Evolutionary conservation across 1,140 invertebrate genomes (phyloP), one percentile per base, ranked within the genome.

Genomic region (Wasmannia auropunctata): DNA sequence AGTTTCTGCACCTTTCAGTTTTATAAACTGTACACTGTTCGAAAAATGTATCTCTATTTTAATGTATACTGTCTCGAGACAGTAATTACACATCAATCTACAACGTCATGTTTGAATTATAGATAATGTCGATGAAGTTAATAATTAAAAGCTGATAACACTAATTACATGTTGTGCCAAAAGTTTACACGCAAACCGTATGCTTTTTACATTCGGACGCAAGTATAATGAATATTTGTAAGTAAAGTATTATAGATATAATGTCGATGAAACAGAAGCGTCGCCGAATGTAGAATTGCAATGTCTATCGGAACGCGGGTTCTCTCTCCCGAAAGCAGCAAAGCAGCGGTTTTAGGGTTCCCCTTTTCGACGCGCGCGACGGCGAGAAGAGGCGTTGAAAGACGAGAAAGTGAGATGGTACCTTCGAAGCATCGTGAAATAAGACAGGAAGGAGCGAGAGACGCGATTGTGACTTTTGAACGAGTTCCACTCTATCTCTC

Each of bases 401-500:
- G 76, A 87, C 77, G 37, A 40, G 51, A 77, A 85, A 81, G 88
- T 58, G 76, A 88, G 87, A 85, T 54, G 43, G 76, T 43, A 25
- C 79, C 56, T 72, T 40, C 67, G 67, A 10, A 86, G 46, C 75
- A 43, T 67, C 62, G 60, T 40, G 77, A 79, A 81, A 56, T 58
- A n/a, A 81, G 37, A 37, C 54, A 60, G 86, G 74, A 86, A 81
- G 69, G 84, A 90, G 81, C 70, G 67, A 85, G 72, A 85, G 86
- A 80, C 81, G 76, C 87, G 81, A 83, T 83, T 74, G 89, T 90
- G 89, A 90, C 89, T 90, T 90, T 90, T 90, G 89, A 90, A 90
- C 89, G 90, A 87, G 91, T 92, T 92, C 93, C 93, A 93, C 25
- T 92, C 92, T 90, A 91, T 92, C 90, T 77, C 72, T 69, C 43